Percentiles rank a stretch among this genome's conserved stretches.
These are phyloP conservation scores for Istiophorus platypterus DNA, from an alignment of 2,113 vertebrate species.

Conservation along the genomic window DNA sequence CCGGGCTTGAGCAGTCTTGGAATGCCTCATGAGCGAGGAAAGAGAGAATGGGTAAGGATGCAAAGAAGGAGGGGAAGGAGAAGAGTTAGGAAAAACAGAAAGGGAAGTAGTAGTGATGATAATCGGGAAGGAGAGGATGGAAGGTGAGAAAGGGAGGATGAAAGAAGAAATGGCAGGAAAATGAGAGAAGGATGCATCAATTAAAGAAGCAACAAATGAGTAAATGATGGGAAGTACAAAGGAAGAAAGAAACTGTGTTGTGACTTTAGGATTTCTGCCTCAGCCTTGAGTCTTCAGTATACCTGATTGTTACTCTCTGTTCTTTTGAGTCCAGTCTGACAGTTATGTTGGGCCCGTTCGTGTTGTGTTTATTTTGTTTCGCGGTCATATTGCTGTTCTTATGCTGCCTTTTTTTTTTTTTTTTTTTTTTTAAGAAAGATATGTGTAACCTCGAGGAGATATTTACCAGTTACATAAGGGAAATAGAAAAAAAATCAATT, in stretches of 20 bases:
- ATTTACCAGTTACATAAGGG: neutral
- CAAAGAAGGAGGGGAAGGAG: neutral
- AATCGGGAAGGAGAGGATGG: neutral
- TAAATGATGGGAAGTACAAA: neutral
- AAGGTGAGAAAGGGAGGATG: neutral
- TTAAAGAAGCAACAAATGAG: neutral
- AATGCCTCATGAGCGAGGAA: neutral
- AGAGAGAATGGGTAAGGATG: neutral
- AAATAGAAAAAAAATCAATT: neutral
- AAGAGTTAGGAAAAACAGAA: neutral
- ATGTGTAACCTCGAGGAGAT: neutral
- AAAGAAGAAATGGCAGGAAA: too few relatives aligned
- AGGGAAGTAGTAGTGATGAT: neutral
- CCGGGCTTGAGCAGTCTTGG: constrained; percentile 16
- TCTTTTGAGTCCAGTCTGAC: neutral
- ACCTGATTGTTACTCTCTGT: neutral
- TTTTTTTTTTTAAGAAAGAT: neutral
- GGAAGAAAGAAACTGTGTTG: neutral
- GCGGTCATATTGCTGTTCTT: neutral
- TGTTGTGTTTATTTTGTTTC: constrained; percentile 15
- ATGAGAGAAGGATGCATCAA: neutral
- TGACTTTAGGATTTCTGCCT: neutral
- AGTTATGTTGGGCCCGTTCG: neutral
- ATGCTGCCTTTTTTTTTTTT: too few relatives aligned
- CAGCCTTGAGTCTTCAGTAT: neutral